These are phyloP conservation scores for Vulpes vulpes DNA, from an alignment of 2,113 vertebrate genomes.

Conservation along the genomic window DNA sequence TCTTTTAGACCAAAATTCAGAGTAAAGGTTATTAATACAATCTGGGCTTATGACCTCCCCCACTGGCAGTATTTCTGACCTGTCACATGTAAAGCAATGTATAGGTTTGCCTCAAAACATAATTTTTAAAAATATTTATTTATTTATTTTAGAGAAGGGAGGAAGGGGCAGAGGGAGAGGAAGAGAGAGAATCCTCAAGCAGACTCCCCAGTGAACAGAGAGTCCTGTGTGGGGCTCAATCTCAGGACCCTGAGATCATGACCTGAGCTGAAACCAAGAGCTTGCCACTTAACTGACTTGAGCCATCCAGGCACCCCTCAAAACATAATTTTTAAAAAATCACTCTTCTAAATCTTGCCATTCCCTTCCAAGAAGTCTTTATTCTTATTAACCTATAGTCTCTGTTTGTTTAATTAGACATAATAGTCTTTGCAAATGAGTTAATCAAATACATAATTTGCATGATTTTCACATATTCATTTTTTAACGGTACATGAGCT, in stretches of 20 bases:
- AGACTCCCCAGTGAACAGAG: not conserved
- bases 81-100: not conserved
- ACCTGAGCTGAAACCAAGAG: not conserved
- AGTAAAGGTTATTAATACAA: not conserved
- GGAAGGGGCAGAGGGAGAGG: not conserved
- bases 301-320: not conserved
- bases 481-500: not conserved
- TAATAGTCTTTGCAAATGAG: constrained; percentile 25
- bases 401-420: constrained; percentile 43
- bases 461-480: not conserved
- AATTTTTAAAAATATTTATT: not conserved
- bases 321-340: not conserved
- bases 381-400: not conserved
- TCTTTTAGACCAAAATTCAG: not conserved
- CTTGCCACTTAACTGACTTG: not conserved
- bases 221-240: not conserved
- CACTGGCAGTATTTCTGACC: not conserved
- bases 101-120: not conserved
- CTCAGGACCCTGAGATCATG: not conserved
- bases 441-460: constrained; percentile 12
- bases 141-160: not conserved
- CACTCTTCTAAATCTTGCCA: not conserved
- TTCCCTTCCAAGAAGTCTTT: not conserved
- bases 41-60: not conserved
- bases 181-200: not conserved